Percentiles rank a stretch among this genome's conserved stretches.
Evolutionary conservation across 2,113 vertebrate genomes (phyloP).

Genomic region (Himantopus leucocephalus): DNA sequence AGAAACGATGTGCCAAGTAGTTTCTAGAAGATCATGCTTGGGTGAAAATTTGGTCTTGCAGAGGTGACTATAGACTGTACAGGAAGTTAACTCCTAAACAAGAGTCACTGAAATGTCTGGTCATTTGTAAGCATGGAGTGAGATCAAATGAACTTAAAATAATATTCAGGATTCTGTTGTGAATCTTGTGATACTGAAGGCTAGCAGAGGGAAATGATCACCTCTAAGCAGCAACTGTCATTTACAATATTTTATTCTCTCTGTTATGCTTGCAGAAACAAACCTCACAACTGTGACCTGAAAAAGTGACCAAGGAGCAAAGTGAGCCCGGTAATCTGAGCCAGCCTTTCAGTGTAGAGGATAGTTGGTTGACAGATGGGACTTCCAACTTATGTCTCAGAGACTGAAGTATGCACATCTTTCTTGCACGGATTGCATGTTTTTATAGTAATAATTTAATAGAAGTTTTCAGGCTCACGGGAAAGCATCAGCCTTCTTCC

Average conservation of each 20-base stretch:
- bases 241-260: neutral
- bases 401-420: neutral
- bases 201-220: neutral
- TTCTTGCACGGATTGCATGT: neutral
- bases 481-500: neutral
- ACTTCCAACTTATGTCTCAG: neutral
- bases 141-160: neutral
- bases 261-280: neutral
- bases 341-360: neutral
- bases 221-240: neutral
- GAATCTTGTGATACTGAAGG: neutral
- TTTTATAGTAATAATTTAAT: neutral
- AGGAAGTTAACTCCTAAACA: neutral
- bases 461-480: neutral
- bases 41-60: neutral
- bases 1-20: neutral
- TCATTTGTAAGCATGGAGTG: neutral
- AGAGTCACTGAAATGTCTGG: neutral
- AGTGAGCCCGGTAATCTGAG: neutral
- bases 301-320: neutral
- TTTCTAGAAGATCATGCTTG: neutral
- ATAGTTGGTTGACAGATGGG: accelerated
- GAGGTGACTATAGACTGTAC: neutral
- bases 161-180: neutral
- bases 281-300: neutral